Evolutionary conservation across 1,140 invertebrate species (phyloP), one percentile per base, ranked within the genome.

Genomic region (Neotoxoptera formosana): DNA sequence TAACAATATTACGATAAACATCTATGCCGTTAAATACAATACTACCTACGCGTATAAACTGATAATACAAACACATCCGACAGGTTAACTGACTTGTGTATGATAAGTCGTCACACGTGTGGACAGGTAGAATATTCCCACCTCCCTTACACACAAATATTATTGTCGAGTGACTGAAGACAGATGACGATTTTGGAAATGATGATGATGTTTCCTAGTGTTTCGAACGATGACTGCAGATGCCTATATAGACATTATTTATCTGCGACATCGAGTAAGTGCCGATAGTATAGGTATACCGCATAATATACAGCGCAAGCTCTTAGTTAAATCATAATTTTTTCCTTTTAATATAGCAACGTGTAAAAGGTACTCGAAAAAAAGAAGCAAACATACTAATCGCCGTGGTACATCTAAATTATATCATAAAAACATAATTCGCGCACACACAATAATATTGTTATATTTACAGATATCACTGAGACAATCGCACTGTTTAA

Each of bases 21-120:
- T 47, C 25, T 30, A 45, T 86, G 45, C 30, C 45, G n/a, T 47
- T n/a, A 76, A 67, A 76, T 76, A 48, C 45, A 30, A n/a, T 48
- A 48, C 14, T 23, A 14, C 14, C n/a, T n/a, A n/a, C n/a, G n/a
- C n/a, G 14, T 86, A n/a, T 86, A 47, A 86, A n/a, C 45, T 86
- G 84, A 86, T 86, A 86, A 86, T n/a, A 30, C 45, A 86, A 30
- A 86, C 84, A 86, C 84, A 47, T 47, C 84, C 41, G 41, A 86
- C 84, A 86, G 25, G 41, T 41, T 48, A 47, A 30, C 84, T n/a
- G 84, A 86, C 84, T 86, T 47, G 2, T 48, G 25, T 14, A 0
- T 47, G 23, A 86, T 45, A 86, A 86, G 84, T 86, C 84, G n/a
- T n/a, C n/a, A n/a, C n/a, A 86, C 23, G n/a, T 20, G 20, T 86